Conservation (phyloP, 2,113 vertebrate genomes). For the Todiramphus saurophagus region DNA sequence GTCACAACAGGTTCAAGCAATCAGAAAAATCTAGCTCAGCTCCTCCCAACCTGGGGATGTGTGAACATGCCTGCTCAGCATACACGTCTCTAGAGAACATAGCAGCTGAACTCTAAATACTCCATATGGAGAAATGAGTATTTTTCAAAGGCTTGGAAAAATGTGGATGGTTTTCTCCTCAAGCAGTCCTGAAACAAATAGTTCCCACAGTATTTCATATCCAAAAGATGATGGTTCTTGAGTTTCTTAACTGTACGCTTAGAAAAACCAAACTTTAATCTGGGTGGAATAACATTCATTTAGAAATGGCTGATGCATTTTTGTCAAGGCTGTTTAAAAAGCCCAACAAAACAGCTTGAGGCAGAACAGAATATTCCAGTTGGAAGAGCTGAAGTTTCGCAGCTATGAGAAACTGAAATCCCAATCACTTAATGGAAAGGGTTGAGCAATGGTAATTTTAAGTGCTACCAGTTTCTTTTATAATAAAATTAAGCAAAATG, state of each 20-base stretch:
- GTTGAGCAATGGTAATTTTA: neutral
- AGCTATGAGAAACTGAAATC: neutral
- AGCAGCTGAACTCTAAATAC: neutral
- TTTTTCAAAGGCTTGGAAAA: neutral
- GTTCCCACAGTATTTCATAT: neutral
- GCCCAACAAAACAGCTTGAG: neutral
- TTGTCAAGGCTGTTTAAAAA: neutral
- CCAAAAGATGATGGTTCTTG: neutral
- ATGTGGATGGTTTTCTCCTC: neutral
- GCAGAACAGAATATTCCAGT: neutral
- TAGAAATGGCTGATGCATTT: neutral
- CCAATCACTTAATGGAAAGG: neutral
- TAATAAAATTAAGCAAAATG: neutral
- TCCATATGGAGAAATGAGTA: neutral
- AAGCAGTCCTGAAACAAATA: neutral
- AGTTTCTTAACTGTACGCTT: neutral
- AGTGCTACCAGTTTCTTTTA: neutral
- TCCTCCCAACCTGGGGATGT: neutral
- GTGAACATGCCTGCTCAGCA: accelerated
- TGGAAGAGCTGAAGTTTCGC: neutral
- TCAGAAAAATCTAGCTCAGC: neutral
- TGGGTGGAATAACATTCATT: neutral
- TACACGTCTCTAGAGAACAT: neutral
- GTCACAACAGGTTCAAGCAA: neutral
- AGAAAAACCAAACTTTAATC: neutral